These are phyloP conservation scores for Elephas maximus DNA, from an alignment of 2,113 vertebrate genomes.

Conservation along the genomic window DNA sequence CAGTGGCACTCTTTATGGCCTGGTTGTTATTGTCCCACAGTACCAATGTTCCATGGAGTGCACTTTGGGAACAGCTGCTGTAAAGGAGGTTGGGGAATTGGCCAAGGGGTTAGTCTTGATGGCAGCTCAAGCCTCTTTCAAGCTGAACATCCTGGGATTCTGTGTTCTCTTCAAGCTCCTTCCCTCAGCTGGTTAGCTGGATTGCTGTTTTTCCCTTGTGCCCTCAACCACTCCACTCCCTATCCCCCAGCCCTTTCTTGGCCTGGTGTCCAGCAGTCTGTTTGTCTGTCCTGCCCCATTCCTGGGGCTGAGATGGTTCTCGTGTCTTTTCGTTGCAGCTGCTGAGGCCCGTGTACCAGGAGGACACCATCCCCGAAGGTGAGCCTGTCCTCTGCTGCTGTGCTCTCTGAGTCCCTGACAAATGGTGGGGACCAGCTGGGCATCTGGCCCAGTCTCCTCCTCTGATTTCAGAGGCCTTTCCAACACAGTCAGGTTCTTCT, in stretches of 20 bases:
- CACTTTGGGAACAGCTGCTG: neutral
- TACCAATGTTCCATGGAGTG: neutral
- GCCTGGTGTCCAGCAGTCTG: neutral
- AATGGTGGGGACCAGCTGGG: neutral
- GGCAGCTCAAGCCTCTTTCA: neutral
- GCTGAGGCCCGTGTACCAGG: conserved; percentile 94
- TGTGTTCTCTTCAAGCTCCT: neutral
- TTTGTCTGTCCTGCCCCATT: neutral
- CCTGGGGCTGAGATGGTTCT: conserved; percentile 47
- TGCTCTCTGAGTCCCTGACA: neutral
- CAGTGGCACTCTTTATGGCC: rapidly evolving
- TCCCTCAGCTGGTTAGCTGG: neutral
- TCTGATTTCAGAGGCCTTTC: neutral
- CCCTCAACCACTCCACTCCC: neutral
- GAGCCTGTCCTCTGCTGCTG: conserved; percentile 77
- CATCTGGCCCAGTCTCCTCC: neutral
- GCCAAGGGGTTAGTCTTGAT: neutral
- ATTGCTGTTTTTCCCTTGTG: neutral
- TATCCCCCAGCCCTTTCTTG: neutral
- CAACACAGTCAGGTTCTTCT: neutral
- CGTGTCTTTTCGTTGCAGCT: conserved; percentile 88
- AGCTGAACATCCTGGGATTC: neutral
- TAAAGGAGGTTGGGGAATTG: neutral
- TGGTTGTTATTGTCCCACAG: neutral
- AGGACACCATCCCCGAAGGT: conserved; percentile 91